Percentiles rank a stretch among this genome's conserved stretches.
Conservation (phyloP, 2,113 vertebrate genomes). For the Perca schrenkii region DNA sequence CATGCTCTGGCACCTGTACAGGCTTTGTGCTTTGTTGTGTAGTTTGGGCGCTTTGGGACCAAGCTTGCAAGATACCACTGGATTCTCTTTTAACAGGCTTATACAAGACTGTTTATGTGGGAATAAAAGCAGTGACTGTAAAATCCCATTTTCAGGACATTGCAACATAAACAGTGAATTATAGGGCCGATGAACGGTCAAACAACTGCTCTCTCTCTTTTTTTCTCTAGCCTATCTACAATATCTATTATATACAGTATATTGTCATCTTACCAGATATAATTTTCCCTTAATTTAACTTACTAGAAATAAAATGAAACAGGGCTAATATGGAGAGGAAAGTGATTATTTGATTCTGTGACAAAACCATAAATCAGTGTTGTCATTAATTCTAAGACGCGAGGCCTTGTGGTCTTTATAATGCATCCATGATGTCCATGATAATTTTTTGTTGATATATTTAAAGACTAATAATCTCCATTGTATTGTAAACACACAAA, state of each 20-base stretch:
- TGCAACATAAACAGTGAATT: conserved; percentile 59
- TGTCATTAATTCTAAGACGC: background rate
- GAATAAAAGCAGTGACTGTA: conserved; percentile 64
- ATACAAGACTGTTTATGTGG: conserved; percentile 62
- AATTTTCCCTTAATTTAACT: conserved; percentile 2
- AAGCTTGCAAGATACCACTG: conserved; percentile 41
- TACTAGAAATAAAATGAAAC: background rate
- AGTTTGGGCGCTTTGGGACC: conserved; percentile 60
- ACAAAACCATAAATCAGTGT: background rate
- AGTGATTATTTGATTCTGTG: background rate
- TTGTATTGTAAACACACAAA: background rate
- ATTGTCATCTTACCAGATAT: background rate
- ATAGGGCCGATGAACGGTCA: conserved; percentile 61
- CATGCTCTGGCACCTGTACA: conserved; percentile 40
- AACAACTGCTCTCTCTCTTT: conserved; percentile 12
- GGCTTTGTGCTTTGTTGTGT: conserved; percentile 67
- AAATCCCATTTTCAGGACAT: conserved; percentile 69
- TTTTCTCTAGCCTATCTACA: background rate
- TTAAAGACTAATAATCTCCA: background rate
- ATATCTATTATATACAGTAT: background rate
- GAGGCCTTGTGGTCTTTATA: background rate
- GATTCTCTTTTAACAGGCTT: conserved; percentile 70
- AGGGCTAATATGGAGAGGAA: background rate
- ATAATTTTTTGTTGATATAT: background rate
- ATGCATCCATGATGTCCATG: background rate